Evolutionary conservation across 2,888 invertebrate species (phyloP).

Genomic region (Mimas tiliae): DNA sequence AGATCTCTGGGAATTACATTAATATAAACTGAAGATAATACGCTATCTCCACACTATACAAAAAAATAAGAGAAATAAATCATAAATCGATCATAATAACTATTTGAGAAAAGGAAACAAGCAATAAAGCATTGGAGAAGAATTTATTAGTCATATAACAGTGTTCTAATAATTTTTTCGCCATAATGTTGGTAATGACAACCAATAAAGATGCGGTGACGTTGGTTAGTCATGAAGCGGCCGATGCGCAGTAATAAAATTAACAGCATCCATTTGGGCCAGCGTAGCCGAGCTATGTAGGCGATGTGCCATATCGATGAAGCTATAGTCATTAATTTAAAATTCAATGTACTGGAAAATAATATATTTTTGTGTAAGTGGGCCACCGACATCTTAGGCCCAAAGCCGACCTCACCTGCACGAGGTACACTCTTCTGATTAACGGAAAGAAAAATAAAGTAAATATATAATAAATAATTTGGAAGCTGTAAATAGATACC

Average conservation of each 20-base stretch:
- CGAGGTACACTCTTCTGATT: no score
- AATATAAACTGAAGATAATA: not conserved
- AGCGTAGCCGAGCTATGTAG: constrained; percentile 33
- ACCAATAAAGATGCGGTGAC: constrained; percentile 53
- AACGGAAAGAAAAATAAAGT: no score
- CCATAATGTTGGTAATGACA: constrained; percentile 55
- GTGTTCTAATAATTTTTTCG: constrained; percentile 41
- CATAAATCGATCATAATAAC: constrained; percentile 19
- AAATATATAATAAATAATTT: no score
- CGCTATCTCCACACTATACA: not conserved
- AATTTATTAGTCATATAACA: constrained; percentile 45
- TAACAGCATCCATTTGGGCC: constrained; percentile 53
- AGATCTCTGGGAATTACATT: no score
- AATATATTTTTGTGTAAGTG: no score
- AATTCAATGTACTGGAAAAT: not conserved
- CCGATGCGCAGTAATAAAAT: constrained; percentile 58
- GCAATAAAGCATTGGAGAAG: constrained; percentile 34
- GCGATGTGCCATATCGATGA: constrained; percentile 24
- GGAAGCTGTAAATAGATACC: no score
- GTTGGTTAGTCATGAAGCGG: constrained; percentile 51
- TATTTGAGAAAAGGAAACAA: constrained; percentile 34
- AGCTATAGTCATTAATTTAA: not conserved
- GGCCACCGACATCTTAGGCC: no score
- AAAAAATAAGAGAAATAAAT: not conserved
- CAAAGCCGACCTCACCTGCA: no score